Base-by-base conservation (phyloP, 35 echinoderm and acorn worm genomes). In the Lytechinus variegatus region DNA sequence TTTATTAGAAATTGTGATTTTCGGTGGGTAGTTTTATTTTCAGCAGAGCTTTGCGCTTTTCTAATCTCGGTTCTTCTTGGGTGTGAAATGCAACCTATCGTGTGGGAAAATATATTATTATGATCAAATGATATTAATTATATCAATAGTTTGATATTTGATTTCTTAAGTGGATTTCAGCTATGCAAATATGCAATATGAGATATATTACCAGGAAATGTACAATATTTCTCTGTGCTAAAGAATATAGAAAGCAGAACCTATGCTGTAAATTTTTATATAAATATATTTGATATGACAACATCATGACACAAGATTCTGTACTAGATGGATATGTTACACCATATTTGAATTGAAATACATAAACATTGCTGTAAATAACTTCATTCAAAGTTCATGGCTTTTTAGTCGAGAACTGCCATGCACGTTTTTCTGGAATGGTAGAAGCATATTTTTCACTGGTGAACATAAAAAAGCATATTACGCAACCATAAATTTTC, bases 131-230 rank as follows among this genome's bases (percentile, higher is more conserved):
- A 44, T 79, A 79, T 24, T 79, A 79, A 14, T 79, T 79, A 79
- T 79, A 79, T 8, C n/a, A 24, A 24, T n/a, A 24, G 66, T 79
- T 79, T 5, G 8, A 19, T 79, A 79, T 79, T 79, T 79, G 66
- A 79, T 79, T 52, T 12, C n/a, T 52, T 90, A 33, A 51, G 27
- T 90, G 16, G 52, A 90, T 90, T 52, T 90, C 24, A 52, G 28
- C 88, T 90, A 90, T 90, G 88, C 88, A 90, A 90, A 29, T 90
- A 90, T 90, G 88, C 88, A 90, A 90, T 90, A 90, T 90, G 88
- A 28, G 52, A 90, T 90, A 90, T 90, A 54, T 90, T 44, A 51
- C 16, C 88, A 90, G 12, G 88, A 90, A 33, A 79, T 90, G 88
- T 90, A 54, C 52, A 90, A 54, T 54, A 14, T 28, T 44, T 90